Evolutionary conservation across 2,888 invertebrate species (phyloP).

Genomic region (Exephanes ischioxanthus): DNA sequence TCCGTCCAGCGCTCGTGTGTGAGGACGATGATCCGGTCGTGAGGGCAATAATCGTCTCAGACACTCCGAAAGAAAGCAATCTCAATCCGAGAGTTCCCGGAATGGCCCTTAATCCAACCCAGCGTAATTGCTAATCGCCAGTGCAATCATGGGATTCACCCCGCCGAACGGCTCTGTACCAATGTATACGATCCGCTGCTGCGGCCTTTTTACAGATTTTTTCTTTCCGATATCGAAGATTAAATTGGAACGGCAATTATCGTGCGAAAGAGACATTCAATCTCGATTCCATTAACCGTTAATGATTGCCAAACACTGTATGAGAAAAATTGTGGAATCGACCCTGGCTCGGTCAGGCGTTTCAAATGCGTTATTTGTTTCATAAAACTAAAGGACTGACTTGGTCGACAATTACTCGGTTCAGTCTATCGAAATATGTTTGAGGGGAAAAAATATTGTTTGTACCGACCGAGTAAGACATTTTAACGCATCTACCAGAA

Average conservation of each 20-base stretch:
- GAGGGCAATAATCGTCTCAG: conserved; percentile 31
- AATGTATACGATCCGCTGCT: neutral
- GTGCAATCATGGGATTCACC: conserved; percentile 38
- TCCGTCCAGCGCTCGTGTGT: neutral
- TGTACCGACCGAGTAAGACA: neutral
- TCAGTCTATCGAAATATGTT: neutral
- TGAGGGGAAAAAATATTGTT: neutral
- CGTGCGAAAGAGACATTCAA: neutral
- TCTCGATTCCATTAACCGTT: conserved; percentile 8
- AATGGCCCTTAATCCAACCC: conserved; percentile 1
- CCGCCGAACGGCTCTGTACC: neutral
- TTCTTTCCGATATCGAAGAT: neutral
- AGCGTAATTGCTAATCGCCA: conserved; percentile 45
- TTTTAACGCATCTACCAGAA: neutral
- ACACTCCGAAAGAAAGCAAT: conserved; percentile 41
- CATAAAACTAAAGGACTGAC: neutral
- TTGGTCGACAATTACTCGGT: neutral
- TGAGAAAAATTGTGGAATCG: neutral
- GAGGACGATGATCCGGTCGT: conserved; percentile 1
- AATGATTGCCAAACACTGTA: neutral
- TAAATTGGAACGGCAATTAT: neutral
- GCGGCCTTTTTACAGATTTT: neutral
- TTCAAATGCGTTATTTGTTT: neutral
- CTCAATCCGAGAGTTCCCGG: neutral
- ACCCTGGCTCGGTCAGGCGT: neutral